Percentiles rank a stretch among this genome's conserved stretches.
Conservation (phyloP, 2,797 vertebrate species). For the Urophycis tenuis region DNA sequence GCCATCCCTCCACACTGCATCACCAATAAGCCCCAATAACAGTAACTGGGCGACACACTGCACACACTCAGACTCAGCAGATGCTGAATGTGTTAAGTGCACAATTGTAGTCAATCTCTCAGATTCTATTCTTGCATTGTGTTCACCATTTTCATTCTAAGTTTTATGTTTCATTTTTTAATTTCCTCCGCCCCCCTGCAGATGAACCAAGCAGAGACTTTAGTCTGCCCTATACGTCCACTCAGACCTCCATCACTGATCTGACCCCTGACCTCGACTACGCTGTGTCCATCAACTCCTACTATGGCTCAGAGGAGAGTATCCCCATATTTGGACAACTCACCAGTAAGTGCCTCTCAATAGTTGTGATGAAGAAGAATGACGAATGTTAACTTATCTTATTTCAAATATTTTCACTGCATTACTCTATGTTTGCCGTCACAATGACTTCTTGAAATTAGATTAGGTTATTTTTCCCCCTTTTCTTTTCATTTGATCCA, state of each 20-base stretch:
- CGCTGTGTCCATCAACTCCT: slow-evolving; percentile 87
- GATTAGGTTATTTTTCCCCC: neutral
- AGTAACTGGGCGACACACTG: neutral
- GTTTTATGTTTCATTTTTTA: neutral
- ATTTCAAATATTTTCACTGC: neutral
- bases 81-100: too few species aligned
- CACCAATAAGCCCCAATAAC: neutral
- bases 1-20: neutral
- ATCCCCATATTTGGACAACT: slow-evolving; percentile 91
- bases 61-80: neutral
- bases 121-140: neutral
- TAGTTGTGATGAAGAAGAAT: neutral
- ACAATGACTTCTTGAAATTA: neutral
- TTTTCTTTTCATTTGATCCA: neutral
- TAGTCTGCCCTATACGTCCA: slow-evolving; percentile 76
- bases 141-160: neutral
- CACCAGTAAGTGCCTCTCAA: slow-evolving; percentile 82
- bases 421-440: neutral
- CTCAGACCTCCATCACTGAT: slow-evolving; percentile 81
- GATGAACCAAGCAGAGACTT: slow-evolving; percentile 87
- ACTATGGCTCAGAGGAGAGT: slow-evolving; percentile 82
- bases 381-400: neutral
- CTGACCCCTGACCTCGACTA: slow-evolving; percentile 87
- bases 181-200: slow-evolving; percentile 41
- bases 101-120: neutral